These are phyloP conservation scores for Epizoanthus ramosus DNA, from an alignment of 92 coral and sea anemone genomes.

Conservation along the genomic window DNA sequence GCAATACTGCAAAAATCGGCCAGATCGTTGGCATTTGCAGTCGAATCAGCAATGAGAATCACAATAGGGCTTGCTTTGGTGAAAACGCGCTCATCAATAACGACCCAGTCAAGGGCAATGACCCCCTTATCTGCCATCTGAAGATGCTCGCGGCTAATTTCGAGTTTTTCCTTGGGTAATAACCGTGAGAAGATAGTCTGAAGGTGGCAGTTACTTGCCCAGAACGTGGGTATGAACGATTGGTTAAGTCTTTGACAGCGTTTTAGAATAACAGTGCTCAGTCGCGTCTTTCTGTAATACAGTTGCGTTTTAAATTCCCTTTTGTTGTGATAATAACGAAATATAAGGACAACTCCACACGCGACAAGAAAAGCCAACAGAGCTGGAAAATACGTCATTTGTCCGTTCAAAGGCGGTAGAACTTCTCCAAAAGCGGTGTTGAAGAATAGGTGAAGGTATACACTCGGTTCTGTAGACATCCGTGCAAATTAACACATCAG, in stretches of 20 bases:
- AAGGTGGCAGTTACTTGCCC: conserved; percentile 86
- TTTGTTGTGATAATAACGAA: conserved; percentile 57
- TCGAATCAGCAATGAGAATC: conserved; percentile 82
- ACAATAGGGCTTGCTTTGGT: conserved; percentile 81
- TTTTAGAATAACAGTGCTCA: conserved; percentile 70
- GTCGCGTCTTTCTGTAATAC: conserved; percentile 82
- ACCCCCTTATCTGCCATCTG: conserved; percentile 96
- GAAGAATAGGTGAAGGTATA: conserved; percentile 18
- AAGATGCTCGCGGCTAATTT: conserved; percentile 86
- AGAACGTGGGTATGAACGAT: conserved; percentile 82
- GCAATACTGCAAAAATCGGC: conserved; percentile 66
- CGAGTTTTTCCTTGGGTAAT: conserved; percentile 69
- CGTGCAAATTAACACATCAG: conserved; percentile 22
- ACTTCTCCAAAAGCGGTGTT: background rate
- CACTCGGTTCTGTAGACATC: conserved; percentile 27
- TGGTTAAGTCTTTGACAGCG: conserved; percentile 71
- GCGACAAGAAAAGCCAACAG: conserved; percentile 41
- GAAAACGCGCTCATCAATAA: conserved; percentile 61
- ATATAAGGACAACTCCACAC: conserved; percentile 26
- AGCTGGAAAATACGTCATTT: conserved; percentile 55
- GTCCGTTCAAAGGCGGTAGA: background rate
- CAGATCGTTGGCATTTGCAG: conserved; percentile 72
- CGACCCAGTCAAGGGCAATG: conserved; percentile 91
- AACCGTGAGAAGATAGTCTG: conserved; percentile 83
- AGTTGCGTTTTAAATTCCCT: conserved; percentile 63